Evolutionary conservation across 2,113 vertebrate genomes (phyloP).

Genomic region (Gymnogyps californianus): DNA sequence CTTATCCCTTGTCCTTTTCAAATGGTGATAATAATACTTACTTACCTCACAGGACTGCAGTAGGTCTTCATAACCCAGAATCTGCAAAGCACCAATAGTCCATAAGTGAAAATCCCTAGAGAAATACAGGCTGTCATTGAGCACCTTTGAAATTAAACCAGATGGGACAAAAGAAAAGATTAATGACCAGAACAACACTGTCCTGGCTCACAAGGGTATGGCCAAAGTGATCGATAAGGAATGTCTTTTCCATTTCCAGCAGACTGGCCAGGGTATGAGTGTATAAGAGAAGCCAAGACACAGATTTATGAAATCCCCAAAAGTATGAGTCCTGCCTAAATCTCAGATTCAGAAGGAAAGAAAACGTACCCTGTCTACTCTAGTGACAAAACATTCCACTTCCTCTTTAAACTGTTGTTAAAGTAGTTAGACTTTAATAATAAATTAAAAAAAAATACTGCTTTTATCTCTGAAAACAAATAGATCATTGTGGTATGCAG

Average conservation of each 20-base stretch:
- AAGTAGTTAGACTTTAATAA: not conserved
- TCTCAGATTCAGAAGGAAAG: not conserved
- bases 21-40: not conserved
- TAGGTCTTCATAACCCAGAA: not conserved
- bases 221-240: not conserved
- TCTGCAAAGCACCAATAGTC: not conserved
- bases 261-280: not conserved
- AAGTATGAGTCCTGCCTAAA: not conserved
- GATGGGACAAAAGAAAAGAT: not conserved
- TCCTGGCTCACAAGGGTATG: not conserved
- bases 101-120: not conserved
- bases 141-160: not conserved
- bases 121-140: not conserved
- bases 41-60: not conserved
- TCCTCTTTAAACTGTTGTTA: not conserved
- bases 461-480: not conserved
- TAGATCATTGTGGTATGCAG: not conserved
- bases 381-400: not conserved
- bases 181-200: not conserved
- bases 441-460: not conserved
- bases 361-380: not conserved
- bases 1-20: not conserved
- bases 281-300: not conserved
- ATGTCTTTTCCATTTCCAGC: not conserved
- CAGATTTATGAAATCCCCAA: not conserved